Evolutionary conservation across 2,888 invertebrate species (phyloP), one percentile per base, ranked within the genome.

Genomic region (Calliphora vomitoria): DNA sequence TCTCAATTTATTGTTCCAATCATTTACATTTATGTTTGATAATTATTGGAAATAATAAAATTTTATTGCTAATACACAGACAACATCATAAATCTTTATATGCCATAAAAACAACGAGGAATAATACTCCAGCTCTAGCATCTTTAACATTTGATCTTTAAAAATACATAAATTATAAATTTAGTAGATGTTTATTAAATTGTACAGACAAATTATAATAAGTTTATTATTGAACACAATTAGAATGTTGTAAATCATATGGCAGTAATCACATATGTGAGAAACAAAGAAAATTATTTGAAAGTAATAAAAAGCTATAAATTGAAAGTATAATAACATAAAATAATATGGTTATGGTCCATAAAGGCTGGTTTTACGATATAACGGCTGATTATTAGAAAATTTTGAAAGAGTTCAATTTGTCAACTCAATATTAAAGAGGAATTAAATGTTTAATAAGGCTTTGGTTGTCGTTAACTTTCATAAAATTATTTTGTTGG

Each of bases 91-190:
- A 69, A 69, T 31, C 31, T 69, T 50, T 50, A 47, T 69, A n/a
- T n/a, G 10, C 1, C 18, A 71, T 18, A 53, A 35, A 31, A 50
- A 53, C 10, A 11, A n/a, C n/a, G n/a, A n/a, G n/a, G n/a, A n/a
- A n/a, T n/a, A n/a, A n/a, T n/a, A n/a, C n/a, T n/a, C 25, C 20
- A 3, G n/a, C 2, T 69, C 13, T 8, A 5, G 6, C 10, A 11
- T 50, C 31, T 53, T 13, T 53, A 71, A 53, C 71, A 71, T 71
- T 71, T 71, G 18, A 71, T 53, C 35, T 71, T 53, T 71, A 53
- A 35, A 53, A 69, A 41, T 35, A 18, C 11, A 69, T 69, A 69
- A 69, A 69, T 69, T 69, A 50, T n/a, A 50, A 47, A 69, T 10
- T 69, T 10, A 31, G 25, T 10, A 31, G 25, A 47, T 50, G 11